Conservation (phyloP, 2,888 invertebrate species). For the Meghimatium bilineatum region DNA sequence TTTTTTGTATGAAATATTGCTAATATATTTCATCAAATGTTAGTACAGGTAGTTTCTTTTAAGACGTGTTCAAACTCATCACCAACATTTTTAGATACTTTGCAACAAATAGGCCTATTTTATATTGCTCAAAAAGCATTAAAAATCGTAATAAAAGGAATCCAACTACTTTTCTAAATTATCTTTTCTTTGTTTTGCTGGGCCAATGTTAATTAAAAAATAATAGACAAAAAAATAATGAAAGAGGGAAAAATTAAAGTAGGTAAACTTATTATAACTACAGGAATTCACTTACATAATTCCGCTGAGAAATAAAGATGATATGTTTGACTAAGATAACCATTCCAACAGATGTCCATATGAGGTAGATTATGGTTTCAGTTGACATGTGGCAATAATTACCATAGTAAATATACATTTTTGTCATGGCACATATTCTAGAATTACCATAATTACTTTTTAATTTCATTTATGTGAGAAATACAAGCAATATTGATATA, state of each 20-base stretch:
- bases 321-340: neutral
- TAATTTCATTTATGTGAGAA: neutral
- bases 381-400: slow-evolving; percentile 2
- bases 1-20: too few species aligned
- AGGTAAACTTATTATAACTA: too few species aligned
- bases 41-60: too few species aligned
- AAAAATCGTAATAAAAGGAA: too few species aligned
- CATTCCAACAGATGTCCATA: slow-evolving; percentile 20
- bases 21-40: too few species aligned
- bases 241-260: neutral
- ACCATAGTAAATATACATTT: neutral
- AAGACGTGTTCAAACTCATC: too few species aligned
- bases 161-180: too few species aligned
- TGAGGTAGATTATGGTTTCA: slow-evolving; percentile 25
- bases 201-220: neutral
- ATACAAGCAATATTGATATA: too few species aligned
- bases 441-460: neutral
- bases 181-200: too few species aligned
- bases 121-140: too few species aligned
- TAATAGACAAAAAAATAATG: neutral
- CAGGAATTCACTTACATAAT: neutral
- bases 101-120: too few species aligned
- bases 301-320: neutral
- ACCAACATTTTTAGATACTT: too few species aligned
- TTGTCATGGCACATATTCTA: neutral